A percentile compares a stretch with the other conserved stretches of the same genome.
phyloP scores from a whole-genome alignment of 2,797 vertebrate genomes.

The Neopelma chrysocephalum region DNA sequence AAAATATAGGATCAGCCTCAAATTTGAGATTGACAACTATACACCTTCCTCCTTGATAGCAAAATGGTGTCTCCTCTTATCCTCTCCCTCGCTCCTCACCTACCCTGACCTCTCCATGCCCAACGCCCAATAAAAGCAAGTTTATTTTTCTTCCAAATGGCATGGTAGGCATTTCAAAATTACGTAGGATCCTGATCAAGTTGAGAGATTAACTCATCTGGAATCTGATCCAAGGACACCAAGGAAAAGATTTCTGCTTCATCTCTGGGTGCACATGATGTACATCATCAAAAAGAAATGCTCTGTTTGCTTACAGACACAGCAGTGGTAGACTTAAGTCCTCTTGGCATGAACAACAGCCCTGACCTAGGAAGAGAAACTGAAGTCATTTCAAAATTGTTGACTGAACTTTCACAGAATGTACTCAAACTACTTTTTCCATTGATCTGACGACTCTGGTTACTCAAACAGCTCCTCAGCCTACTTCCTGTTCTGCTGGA shows the following conservation, averaged over 20 bases:
- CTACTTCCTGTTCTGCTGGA: slow-evolving; percentile 66
- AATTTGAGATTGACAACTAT: not conserved
- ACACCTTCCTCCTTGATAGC: not conserved
- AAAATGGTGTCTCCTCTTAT: not conserved
- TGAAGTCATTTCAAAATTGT: slow-evolving; percentile 46
- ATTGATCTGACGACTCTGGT: slow-evolving; percentile 36
- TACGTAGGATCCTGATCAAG: not conserved
- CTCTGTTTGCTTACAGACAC: not conserved
- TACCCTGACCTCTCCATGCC: not conserved
- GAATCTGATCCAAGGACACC: not conserved
- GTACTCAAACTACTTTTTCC: slow-evolving; percentile 57
- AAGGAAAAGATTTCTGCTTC: not conserved
- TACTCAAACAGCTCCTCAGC: slow-evolving; percentile 57
- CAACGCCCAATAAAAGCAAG: not conserved
- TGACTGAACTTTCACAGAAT: slow-evolving; percentile 54
- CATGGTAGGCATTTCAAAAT: not conserved
- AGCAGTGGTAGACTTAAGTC: not conserved
- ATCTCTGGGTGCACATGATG: not conserved
- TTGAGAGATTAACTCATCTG: not conserved
- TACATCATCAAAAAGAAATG: not conserved
- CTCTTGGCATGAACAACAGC: not conserved
- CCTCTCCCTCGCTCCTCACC: not conserved
- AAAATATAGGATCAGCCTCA: not conserved
- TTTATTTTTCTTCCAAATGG: not conserved
- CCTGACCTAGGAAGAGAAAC: slow-evolving; percentile 32